Conservation (phyloP, 2,113 vertebrate species). For the Tricholaema leucomelas region DNA sequence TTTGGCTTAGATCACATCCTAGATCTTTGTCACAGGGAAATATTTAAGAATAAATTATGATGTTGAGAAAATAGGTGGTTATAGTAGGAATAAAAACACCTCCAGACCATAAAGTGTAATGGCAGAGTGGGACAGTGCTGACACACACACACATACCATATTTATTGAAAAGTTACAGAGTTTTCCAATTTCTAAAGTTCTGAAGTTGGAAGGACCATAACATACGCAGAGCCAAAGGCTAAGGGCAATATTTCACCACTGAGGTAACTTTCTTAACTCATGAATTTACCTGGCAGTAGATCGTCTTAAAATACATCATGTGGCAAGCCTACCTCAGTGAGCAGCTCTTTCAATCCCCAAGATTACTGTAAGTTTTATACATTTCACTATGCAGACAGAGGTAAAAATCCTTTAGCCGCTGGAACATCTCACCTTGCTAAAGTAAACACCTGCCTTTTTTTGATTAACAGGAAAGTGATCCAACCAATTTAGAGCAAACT, state of each 20-base stretch:
- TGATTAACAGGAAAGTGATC: neutral
- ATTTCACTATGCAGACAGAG: neutral
- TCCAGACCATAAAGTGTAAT: neutral
- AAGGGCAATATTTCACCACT: conserved; percentile 46
- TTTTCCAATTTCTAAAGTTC: conserved; percentile 33
- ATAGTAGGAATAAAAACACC: neutral
- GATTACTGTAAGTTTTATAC: neutral
- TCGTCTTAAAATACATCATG: conserved; percentile 23
- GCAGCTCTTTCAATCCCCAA: conserved; percentile 7
- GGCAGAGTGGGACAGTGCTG: neutral
- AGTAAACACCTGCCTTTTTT: conserved; percentile 36
- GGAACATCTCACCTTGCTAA: conserved; percentile 31
- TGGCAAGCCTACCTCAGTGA: neutral
- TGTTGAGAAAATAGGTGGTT: neutral
- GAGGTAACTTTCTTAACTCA: conserved; percentile 24
- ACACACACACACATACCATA: neutral
- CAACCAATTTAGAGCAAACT: conserved; percentile 12
- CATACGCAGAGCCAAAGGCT: conserved; percentile 24
- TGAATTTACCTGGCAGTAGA: conserved; percentile 21
- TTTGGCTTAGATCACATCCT: neutral
- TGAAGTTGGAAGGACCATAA: conserved; percentile 11
- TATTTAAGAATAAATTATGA: neutral
- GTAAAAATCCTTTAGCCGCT: neutral
- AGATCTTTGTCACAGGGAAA: neutral
- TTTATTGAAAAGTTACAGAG: neutral